Base-by-base conservation (phyloP, 2,113 vertebrate species). In the Cyprinodon tularosa region DNA sequence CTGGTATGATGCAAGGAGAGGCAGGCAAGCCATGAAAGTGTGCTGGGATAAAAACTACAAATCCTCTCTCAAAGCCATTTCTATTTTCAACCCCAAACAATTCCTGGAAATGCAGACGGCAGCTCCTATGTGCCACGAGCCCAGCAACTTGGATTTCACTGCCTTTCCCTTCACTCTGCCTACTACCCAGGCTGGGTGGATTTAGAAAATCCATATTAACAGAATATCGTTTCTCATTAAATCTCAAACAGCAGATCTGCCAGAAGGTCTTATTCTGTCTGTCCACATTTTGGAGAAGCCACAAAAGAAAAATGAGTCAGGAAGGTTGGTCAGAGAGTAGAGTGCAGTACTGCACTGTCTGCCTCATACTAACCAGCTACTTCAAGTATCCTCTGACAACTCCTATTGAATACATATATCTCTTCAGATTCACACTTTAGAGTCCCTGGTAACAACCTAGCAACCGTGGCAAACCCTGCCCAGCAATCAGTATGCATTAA, bases 191-290 rank as follows among this genome's bases (percentile, higher is more conserved):
- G 36, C 70, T 7, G 77, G 57, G 57, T 37, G 57, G 81, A 87
- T 82, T 81, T 66, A 60, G 69, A 74, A 68, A 62, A 80, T 72
- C 80, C 48, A 37, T 59, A n/a, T 38, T 62, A 87, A 80, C 80
- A 73, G 36, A 80, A 68, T 63, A 77, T 39, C 71, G 71, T 76
- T 84, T 82, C 71, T 83, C 64, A 86, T 83, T 66, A 70, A 71
- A 78, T 83, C 68, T 81, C 11, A 38, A 48, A 60, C 66, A 53
- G 61, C 81, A 85, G 76, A 90, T 90, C 91, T 90, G 85, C 86
- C 88, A 77, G 44, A 59, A 84, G 86, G 68, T 76, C 57, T 77
- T 61, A 62, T 79, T 88, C 73, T 77, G 79, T 75, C 83, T 73
- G 78, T 84, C 72, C 80, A 75, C 20, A 22, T 86, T 83, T 68